Evolutionary conservation across 2,797 vertebrate genomes (phyloP).

Genomic region (Chelon labrosus): DNA sequence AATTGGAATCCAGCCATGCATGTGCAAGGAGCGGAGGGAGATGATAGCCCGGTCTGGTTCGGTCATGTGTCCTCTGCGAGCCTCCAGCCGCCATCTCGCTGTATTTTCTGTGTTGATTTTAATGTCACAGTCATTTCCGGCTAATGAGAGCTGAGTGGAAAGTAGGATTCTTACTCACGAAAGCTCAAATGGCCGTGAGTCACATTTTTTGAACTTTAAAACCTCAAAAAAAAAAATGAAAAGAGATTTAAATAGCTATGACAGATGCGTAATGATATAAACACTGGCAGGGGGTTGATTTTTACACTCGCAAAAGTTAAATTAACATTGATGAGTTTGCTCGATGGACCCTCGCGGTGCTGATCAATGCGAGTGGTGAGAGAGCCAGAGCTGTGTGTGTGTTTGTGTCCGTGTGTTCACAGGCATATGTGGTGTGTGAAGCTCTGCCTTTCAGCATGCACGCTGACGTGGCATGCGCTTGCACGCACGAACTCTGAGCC

Average conservation of each 20-base stretch:
- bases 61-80: constrained; percentile 26
- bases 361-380: constrained; percentile 49
- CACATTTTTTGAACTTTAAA: neutral
- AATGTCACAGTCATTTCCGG: constrained; percentile 1
- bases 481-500: constrained; percentile 15
- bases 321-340: constrained; percentile 51
- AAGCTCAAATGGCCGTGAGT: neutral
- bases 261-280: constrained; percentile 29
- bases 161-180: neutral
- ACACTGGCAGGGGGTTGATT: constrained; percentile 34
- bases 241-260: constrained; percentile 17
- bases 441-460: constrained; percentile 18
- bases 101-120: neutral
- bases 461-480: neutral
- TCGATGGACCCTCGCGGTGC: constrained; percentile 31
- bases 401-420: neutral
- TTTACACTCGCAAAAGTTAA: constrained; percentile 43
- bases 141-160: neutral
- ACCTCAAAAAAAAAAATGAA: neutral
- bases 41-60: constrained; percentile 29
- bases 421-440: constrained; percentile 4
- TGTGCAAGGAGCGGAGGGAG: constrained; percentile 21
- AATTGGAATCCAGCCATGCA: constrained; percentile 63
- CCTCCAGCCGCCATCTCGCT: neutral
- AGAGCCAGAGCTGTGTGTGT: constrained; percentile 27